phyloP scores from a whole-genome alignment of 2,113 vertebrate species.

The Lagopus leucura region DNA sequence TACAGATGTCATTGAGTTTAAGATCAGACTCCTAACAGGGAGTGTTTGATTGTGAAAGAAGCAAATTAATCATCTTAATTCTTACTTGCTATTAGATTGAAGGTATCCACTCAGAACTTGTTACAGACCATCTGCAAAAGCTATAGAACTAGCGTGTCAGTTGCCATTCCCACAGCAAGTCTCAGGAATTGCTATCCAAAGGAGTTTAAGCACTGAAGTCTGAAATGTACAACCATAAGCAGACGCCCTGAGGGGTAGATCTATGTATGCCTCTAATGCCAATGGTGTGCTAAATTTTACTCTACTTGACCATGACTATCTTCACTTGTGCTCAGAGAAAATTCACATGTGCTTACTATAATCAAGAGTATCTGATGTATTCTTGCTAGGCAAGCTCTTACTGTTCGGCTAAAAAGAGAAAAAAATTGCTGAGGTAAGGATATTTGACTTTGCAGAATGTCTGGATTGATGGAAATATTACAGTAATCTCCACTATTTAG shows the following conservation, averaged over 20 bases:
- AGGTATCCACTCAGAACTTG: background rate
- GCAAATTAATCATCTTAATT: background rate
- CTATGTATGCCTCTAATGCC: background rate
- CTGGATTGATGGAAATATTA: background rate
- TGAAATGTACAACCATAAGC: background rate
- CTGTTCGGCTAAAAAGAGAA: background rate
- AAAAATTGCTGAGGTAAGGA: background rate
- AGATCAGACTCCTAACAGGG: background rate
- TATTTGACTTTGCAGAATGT: background rate
- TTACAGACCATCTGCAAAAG: background rate
- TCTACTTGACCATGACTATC: background rate
- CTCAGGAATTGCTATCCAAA: background rate
- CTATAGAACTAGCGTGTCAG: background rate
- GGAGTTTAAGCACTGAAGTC: background rate
- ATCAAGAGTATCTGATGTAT: background rate
- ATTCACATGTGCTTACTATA: background rate
- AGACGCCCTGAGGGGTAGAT: background rate
- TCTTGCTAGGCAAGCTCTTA: background rate
- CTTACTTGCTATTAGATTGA: background rate
- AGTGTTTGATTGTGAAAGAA: background rate
- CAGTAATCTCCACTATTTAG: background rate
- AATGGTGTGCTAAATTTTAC: background rate
- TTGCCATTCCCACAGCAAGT: accelerated
- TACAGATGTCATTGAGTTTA: background rate
- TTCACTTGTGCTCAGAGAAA: background rate